Base-by-base conservation (phyloP, 2,113 vertebrate genomes). In the Pygoscelis antarcticus region DNA sequence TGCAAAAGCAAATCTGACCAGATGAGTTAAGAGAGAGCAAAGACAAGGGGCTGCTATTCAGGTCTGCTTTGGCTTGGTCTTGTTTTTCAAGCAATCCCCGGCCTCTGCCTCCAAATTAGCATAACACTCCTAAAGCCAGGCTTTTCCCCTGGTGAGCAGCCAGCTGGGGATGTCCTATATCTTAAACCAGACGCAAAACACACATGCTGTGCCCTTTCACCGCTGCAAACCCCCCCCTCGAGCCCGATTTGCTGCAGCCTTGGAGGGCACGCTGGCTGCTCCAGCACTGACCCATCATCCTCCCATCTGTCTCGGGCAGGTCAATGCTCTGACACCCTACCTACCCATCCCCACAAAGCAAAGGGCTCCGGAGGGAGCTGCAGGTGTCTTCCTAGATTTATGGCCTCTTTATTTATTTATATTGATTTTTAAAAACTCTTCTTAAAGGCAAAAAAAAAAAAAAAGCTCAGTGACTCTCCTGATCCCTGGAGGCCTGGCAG, bases 371-470 rank as follows among this genome's bases (percentile, higher is more conserved):
- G 81, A 95, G 93, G 92, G 81, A 95, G 47, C 40, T 34, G 49
- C 2, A 2, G 78, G 82, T 80, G 87, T 92, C 94, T 66, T 87
- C 87, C 66, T 38, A 94, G 96, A 96, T 98, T 97, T 96, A 97
- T 96, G 83, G 93, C 77, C 62, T 38, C 79, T 96, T 62, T 77
- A 95, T 80, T 96, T 95, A 90, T 97, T 93, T 89, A 70, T 66
- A 96, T 77, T 36, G 90, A 97, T 96, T 92, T 91, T 90, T 79
- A 89, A 76, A 91, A 94, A 68, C 57, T 88, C 87, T 75, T 87
- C 84, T 84, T 79, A 83, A 92, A 96, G 55, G 2, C 14, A 42
- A 11, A 7, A 9, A 44, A 40, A 44, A 66, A 74, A 40, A 38
- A 20, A 52, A 57, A 58, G 32, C 75, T 32, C 44, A 23, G 32